Conservation (phyloP, 1,140 invertebrate genomes). For the Anoplolepis gracilipes region DNA sequence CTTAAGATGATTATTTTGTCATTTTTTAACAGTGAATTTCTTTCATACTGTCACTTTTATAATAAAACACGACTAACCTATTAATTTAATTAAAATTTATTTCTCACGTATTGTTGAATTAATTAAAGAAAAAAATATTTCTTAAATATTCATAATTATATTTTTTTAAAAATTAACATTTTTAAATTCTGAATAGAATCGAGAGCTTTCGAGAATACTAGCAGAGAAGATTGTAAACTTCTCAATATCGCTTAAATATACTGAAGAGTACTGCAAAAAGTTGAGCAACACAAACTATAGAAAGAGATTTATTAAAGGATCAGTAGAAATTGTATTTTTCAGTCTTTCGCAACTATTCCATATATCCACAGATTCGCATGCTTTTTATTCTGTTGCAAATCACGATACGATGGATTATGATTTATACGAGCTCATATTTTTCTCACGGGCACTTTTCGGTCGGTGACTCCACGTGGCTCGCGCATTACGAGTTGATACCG, state of each 20-base stretch:
- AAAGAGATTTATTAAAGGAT: not conserved
- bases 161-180: not conserved
- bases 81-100: not conserved
- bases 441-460: slow-evolving; percentile 15
- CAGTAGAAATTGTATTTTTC: not conserved
- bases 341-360: not conserved
- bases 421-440: slow-evolving; percentile 27
- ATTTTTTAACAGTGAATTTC: not conserved
- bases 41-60: not conserved
- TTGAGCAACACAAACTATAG: not conserved
- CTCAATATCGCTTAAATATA: slow-evolving; percentile 10
- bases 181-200: not conserved
- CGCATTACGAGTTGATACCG: not conserved
- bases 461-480: slow-evolving; percentile 12
- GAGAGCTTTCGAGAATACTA: not conserved
- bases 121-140: not conserved
- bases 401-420: slow-evolving; percentile 24
- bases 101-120: not conserved
- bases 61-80: not conserved
- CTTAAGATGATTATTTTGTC: not conserved
- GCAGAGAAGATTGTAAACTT: not conserved
- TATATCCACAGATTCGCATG: not conserved
- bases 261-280: not conserved
- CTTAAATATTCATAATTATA: not conserved
- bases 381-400: not conserved